These are phyloP conservation scores for Apis cerana DNA, from an alignment of 1,140 invertebrate species.

Conservation along the genomic window DNA sequence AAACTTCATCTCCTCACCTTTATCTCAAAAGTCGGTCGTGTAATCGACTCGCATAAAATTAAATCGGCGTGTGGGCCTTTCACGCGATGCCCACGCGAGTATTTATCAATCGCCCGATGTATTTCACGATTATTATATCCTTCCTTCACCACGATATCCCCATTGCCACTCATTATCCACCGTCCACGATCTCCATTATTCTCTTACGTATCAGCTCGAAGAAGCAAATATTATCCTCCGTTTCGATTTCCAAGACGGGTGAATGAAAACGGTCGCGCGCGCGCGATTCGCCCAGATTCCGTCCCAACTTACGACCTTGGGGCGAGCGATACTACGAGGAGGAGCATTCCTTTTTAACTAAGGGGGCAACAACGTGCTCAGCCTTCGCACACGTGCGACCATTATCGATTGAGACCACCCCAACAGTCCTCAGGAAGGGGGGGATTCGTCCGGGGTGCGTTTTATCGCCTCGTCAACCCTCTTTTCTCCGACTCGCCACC, in stretches of 20 bases:
- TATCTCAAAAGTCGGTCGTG: background rate
- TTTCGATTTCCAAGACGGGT: too few species aligned
- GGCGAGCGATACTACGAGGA: background rate
- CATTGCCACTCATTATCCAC: background rate
- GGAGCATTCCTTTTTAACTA: conserved; percentile 17
- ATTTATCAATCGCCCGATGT: conserved; percentile 18
- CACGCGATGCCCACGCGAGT: background rate
- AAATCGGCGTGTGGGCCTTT: background rate
- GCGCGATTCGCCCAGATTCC: too few species aligned
- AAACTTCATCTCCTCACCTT: background rate
- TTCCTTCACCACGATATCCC: background rate
- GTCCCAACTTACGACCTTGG: background rate
- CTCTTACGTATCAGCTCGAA: too few species aligned
- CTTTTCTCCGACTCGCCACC: conserved; percentile 22
- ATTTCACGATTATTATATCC: conserved; percentile 9
- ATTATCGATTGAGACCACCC: conserved; percentile 18
- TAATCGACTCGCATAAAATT: background rate
- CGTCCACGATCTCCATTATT: background rate
- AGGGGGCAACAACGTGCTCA: background rate
- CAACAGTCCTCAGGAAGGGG: background rate
- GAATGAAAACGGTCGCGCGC: too few species aligned
- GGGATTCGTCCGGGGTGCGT: background rate
- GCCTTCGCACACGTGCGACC: conserved; percentile 17
- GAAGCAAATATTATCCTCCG: too few species aligned
- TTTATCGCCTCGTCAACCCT: conserved; percentile 20